A percentile compares a stretch with the other conserved stretches of the same genome.
Conservation (phyloP, 1,140 invertebrate species). For the Drosophila parvula region DNA sequence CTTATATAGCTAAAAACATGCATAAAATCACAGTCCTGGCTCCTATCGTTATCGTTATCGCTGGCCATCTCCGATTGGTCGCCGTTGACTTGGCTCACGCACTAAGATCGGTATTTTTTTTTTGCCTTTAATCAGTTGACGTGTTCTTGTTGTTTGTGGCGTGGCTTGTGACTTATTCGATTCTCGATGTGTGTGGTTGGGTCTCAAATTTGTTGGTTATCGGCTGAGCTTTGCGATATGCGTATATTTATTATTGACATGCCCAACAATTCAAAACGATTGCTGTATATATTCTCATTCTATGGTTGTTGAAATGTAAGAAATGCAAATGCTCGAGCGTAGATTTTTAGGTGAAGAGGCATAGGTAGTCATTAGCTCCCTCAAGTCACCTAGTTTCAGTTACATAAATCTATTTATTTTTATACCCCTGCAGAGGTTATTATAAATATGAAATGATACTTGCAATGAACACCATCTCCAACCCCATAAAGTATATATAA, state of each 20-base stretch:
- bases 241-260: conserved; percentile 33
- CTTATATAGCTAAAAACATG: not conserved
- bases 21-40: conserved; percentile 37
- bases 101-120: conserved; percentile 52
- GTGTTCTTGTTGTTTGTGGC: conserved; percentile 9
- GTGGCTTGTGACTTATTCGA: conserved; percentile 38
- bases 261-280: conserved; percentile 10
- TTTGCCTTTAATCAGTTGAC: conserved; percentile 44
- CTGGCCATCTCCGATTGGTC: conserved; percentile 28
- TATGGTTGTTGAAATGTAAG: not conserved
- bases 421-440: too few relatives aligned
- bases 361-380: not conserved
- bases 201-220: conserved; percentile 27
- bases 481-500: too few relatives aligned
- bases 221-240: conserved; percentile 27
- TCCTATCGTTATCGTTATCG: conserved; percentile 41
- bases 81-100: conserved; percentile 35
- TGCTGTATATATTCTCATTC: conserved; percentile 1
- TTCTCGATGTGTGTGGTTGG: conserved; percentile 27
- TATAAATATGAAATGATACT: too few relatives aligned
- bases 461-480: too few relatives aligned
- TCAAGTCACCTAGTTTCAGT: not conserved
- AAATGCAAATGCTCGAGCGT: too few relatives aligned
- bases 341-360: too few relatives aligned
- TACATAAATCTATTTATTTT: not conserved